Conservation (phyloP, 2,797 vertebrate genomes). For the Malacoctenus gilli region DNA sequence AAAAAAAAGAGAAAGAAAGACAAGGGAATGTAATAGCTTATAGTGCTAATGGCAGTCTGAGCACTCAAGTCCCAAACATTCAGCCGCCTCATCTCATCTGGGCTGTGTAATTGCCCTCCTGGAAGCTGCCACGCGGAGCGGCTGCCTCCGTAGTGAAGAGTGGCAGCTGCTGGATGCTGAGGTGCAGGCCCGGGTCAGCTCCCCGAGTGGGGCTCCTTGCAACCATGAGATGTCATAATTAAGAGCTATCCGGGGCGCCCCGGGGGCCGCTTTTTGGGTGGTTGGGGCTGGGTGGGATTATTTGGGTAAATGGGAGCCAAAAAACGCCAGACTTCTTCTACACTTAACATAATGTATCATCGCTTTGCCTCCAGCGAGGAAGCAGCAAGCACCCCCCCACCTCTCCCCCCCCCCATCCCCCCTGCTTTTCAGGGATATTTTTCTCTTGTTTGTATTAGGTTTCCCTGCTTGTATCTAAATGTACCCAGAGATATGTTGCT, state of each 20-base stretch:
- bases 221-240: slow-evolving; percentile 80
- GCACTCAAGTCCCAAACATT: slow-evolving; percentile 72
- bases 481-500: slow-evolving; percentile 62
- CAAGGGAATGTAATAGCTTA: slow-evolving; percentile 65
- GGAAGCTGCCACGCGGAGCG: slow-evolving; percentile 69
- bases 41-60: slow-evolving; percentile 72
- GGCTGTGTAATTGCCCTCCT: slow-evolving; percentile 76
- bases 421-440: slow-evolving; percentile 55
- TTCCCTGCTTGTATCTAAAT: slow-evolving; percentile 48
- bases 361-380: slow-evolving; percentile 59
- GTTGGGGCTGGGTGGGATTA: slow-evolving; percentile 20
- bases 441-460: slow-evolving; percentile 64
- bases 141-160: slow-evolving; percentile 68
- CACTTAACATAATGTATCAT: slow-evolving; percentile 69
- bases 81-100: slow-evolving; percentile 72
- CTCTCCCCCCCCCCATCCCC: too few species aligned
- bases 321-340: slow-evolving; percentile 54
- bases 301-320: slow-evolving; percentile 65
- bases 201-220: slow-evolving; percentile 68
- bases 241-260: slow-evolving; percentile 70
- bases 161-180: slow-evolving; percentile 79
- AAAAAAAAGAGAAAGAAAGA: slow-evolving; percentile 18
- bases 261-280: slow-evolving; percentile 34
- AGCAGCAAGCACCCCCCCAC: slow-evolving; percentile 33
- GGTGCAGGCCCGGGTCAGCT: slow-evolving; percentile 69